Evolutionary conservation across 2,888 invertebrate genomes (phyloP).

Genomic region (Tipula unca): DNA sequence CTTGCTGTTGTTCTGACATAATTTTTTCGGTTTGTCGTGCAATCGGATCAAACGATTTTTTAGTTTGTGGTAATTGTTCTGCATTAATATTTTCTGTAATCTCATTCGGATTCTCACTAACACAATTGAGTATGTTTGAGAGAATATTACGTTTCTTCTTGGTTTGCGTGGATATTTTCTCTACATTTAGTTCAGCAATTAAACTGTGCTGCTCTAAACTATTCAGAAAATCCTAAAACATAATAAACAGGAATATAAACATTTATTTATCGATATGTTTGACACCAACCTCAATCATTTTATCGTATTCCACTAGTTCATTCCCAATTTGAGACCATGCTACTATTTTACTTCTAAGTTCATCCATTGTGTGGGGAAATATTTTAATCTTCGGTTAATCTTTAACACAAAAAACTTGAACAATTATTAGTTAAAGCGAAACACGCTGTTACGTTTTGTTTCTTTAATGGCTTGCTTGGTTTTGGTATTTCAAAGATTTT

Average conservation of each 20-base stretch:
- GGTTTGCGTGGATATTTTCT: not conserved
- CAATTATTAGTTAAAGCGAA: too few relatives aligned
- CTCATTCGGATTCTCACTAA: not conserved
- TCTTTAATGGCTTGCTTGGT: too few relatives aligned
- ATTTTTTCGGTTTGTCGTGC: not conserved
- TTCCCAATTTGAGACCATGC: not conserved
- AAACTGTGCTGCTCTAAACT: not conserved
- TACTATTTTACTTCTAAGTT: not conserved
- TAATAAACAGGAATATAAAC: not conserved
- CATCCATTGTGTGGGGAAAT: not conserved
- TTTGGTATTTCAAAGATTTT: too few relatives aligned
- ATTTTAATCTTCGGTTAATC: not conserved
- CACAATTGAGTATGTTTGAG: not conserved
- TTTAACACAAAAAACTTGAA: not conserved
- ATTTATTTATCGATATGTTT: not conserved
- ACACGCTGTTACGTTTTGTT: too few relatives aligned
- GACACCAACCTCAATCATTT: not conserved
- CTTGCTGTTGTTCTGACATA: not conserved
- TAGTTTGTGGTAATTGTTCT: not conserved
- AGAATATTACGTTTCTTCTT: not conserved
- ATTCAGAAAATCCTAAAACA: not conserved
- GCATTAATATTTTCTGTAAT: not conserved
- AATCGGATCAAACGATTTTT: not conserved
- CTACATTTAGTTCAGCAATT: not conserved
- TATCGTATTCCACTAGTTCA: not conserved